These are phyloP conservation scores for Aldrovandia affinis DNA, from an alignment of 2,797 vertebrate genomes.

Conservation along the genomic window DNA sequence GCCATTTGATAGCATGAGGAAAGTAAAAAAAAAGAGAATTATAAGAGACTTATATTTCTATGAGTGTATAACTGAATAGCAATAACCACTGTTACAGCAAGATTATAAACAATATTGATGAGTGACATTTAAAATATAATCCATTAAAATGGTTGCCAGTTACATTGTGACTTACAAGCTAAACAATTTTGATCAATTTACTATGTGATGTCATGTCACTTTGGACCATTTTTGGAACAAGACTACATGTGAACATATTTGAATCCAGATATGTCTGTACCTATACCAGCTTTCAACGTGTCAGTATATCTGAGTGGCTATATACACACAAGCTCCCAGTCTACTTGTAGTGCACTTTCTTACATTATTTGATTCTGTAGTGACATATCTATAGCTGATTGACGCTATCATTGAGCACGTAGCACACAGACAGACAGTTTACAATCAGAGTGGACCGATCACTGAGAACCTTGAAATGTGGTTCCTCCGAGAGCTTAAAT, in stretches of 20 bases:
- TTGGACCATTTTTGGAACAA: background rate
- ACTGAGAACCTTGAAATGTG: no score
- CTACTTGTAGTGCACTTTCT: background rate
- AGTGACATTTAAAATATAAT: background rate
- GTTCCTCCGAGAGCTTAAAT: background rate
- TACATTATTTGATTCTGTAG: background rate
- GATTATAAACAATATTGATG: background rate
- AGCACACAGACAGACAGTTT: background rate
- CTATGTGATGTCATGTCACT: background rate
- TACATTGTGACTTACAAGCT: background rate
- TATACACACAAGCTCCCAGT: background rate
- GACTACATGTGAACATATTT: background rate
- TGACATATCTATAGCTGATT: background rate
- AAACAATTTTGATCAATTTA: background rate
- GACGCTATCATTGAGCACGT: background rate
- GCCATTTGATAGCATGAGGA: conserved; percentile 62
- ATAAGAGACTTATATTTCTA: background rate
- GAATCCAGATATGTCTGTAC: background rate
- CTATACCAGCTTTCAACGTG: background rate
- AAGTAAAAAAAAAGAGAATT: conserved; percentile 56
- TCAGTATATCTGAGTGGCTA: background rate
- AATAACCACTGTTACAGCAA: background rate
- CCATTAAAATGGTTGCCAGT: background rate
- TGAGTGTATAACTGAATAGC: background rate
- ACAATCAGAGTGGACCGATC: no score